Evolutionary conservation across 2,888 invertebrate species (phyloP).

Genomic region (Adineta ricciae): DNA sequence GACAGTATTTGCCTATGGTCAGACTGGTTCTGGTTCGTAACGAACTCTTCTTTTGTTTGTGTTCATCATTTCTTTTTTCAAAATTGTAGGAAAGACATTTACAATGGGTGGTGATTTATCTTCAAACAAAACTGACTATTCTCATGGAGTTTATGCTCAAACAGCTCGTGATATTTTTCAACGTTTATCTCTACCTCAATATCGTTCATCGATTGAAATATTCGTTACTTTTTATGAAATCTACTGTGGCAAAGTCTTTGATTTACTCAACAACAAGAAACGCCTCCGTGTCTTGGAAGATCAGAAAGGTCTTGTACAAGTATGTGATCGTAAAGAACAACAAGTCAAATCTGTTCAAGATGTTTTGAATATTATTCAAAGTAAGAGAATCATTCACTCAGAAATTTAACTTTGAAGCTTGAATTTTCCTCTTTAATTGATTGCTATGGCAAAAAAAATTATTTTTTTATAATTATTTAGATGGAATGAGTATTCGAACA

Average conservation of each 20-base stretch:
- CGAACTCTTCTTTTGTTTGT: slow-evolving; percentile 60
- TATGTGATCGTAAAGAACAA: slow-evolving; percentile 84
- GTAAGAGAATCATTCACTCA: background rate
- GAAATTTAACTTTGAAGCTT: too few species aligned
- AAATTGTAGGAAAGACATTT: slow-evolving; percentile 62
- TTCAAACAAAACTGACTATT: background rate
- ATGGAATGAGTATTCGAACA: slow-evolving; percentile 56
- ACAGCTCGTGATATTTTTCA: slow-evolving; percentile 76
- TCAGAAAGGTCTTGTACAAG: slow-evolving; percentile 90
- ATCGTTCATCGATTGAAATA: slow-evolving; percentile 73
- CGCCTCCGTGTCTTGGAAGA: slow-evolving; percentile 90
- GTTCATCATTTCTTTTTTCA: background rate
- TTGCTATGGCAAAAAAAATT: too few species aligned
- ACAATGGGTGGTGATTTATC: slow-evolving; percentile 22
- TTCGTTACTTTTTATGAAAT: slow-evolving; percentile 92
- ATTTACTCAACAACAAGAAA: slow-evolving; percentile 69
- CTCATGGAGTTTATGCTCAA: slow-evolving; percentile 19
- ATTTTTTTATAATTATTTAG: slow-evolving; percentile 27
- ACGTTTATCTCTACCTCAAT: slow-evolving; percentile 69
- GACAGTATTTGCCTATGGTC: slow-evolving; percentile 98
- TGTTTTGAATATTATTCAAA: slow-evolving; percentile 77
- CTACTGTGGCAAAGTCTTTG: slow-evolving; percentile 80
- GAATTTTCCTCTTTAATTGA: too few species aligned
- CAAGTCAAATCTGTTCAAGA: slow-evolving; percentile 84
- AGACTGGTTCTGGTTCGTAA: slow-evolving; percentile 77